A percentile compares a stretch with the other conserved stretches of the same genome.
Evolutionary conservation across 2,113 vertebrate genomes (phyloP).

Genomic region (Etheostoma cragini): DNA sequence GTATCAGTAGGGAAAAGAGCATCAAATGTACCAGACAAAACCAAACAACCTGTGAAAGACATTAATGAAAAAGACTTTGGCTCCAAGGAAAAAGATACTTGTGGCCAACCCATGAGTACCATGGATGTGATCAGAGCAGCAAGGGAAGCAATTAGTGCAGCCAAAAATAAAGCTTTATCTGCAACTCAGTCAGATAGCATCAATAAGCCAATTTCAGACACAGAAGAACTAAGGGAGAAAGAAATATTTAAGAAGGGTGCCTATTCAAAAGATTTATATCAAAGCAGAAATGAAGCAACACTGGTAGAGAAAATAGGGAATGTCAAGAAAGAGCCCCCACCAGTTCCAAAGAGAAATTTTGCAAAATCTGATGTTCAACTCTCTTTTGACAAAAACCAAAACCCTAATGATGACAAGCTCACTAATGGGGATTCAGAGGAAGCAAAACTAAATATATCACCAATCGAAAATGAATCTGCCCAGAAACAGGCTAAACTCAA

Average conservation of each 20-base stretch:
- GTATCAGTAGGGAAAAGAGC: conserved; percentile 35
- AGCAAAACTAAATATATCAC: conserved; percentile 20
- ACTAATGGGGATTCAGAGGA: conserved; percentile 29
- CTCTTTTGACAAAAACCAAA: conserved; percentile 50
- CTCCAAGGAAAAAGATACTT: conserved; percentile 44
- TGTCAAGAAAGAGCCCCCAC: conserved; percentile 65
- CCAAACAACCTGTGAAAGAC: conserved; percentile 41
- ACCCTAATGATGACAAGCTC: neutral
- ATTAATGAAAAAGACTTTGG: conserved; percentile 33
- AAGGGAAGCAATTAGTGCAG: conserved; percentile 73
- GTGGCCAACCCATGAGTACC: conserved; percentile 55
- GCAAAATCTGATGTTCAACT: conserved; percentile 65
- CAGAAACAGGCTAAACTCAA: conserved; percentile 66
- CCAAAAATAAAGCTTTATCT: conserved; percentile 64
- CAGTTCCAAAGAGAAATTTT: conserved; percentile 72
- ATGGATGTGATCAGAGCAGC: conserved; percentile 74
- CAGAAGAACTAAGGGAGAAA: conserved; percentile 45
- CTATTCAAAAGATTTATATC: conserved; percentile 32
- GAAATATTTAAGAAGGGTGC: conserved; percentile 13
- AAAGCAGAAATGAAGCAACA: conserved; percentile 16
- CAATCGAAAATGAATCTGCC: conserved; percentile 40
- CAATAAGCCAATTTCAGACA: conserved; percentile 43
- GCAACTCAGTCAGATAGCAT: conserved; percentile 38
- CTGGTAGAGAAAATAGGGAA: conserved; percentile 2
- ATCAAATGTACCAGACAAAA: conserved; percentile 49